Evolutionary conservation across 2,888 invertebrate genomes (phyloP).

Genomic region (Ormyrus nitidulus): DNA sequence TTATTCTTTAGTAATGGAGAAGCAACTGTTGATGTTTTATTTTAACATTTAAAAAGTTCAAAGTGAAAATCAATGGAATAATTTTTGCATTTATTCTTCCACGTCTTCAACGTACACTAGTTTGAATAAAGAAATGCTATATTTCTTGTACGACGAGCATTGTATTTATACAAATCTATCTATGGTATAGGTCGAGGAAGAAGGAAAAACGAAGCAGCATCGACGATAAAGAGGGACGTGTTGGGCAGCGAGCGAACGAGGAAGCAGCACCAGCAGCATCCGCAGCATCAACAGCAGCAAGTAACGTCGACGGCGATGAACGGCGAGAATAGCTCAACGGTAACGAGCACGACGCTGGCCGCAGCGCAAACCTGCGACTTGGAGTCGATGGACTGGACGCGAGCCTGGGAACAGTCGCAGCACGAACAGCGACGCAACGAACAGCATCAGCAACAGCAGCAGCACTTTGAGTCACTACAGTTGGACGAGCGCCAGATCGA

Average conservation of each 20-base stretch:
- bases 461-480: conserved; percentile 62
- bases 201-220: conserved; percentile 65
- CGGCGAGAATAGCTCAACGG: conserved; percentile 59
- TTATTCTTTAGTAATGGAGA: too few relatives aligned
- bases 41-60: too few relatives aligned
- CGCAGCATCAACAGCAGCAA: conserved; percentile 49
- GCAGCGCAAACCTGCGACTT: conserved; percentile 44
- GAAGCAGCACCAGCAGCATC: conserved; percentile 38
- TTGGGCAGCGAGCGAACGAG: conserved; percentile 11
- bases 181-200: conserved; percentile 68
- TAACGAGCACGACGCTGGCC: conserved; percentile 39
- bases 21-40: too few relatives aligned
- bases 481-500: conserved; percentile 62
- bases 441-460: conserved; percentile 55
- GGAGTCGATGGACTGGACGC: conserved; percentile 66
- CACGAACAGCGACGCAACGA: conserved; percentile 56
- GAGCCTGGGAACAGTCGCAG: conserved; percentile 68
- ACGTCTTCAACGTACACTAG: too few relatives aligned
- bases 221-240: conserved; percentile 20
- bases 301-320: conserved; percentile 56
- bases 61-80: too few relatives aligned
- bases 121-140: too few relatives aligned
- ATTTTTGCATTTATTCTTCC: too few relatives aligned
- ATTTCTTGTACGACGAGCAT: too few relatives aligned
- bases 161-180: too few relatives aligned